Conservation (phyloP, 2,113 vertebrate genomes). For the Pachypanchax playfairii region DNA sequence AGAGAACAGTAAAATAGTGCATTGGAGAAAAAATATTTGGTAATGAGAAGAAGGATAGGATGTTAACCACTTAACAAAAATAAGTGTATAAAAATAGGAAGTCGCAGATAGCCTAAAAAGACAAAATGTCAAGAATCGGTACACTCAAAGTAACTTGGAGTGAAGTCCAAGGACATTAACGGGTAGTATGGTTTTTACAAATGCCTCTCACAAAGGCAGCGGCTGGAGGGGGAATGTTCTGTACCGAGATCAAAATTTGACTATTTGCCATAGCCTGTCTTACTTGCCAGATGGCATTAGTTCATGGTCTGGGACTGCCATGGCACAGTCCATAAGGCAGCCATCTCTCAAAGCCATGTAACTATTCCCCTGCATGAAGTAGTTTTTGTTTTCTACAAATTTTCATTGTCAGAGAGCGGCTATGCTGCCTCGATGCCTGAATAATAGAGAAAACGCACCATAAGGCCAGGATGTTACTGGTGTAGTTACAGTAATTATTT, state of each 20-base stretch:
- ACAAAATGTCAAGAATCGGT: background rate
- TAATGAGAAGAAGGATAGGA: constrained; percentile 36
- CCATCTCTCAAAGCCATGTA: constrained; percentile 69
- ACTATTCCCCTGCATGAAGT: constrained; percentile 59
- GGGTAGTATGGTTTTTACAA: background rate
- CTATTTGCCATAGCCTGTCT: constrained; percentile 52
- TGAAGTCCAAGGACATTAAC: background rate
- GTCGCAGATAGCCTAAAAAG: background rate
- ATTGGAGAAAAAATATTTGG: constrained; percentile 37
- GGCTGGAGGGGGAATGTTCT: background rate
- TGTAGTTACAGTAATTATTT: constrained; percentile 14
- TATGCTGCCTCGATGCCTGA: constrained; percentile 39
- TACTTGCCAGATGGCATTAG: constrained; percentile 68
- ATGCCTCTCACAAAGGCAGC: background rate
- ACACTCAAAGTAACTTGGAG: background rate
- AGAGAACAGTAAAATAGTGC: too few species aligned
- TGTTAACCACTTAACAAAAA: constrained; percentile 35
- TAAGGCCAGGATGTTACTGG: constrained; percentile 13
- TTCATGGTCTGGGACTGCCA: constrained; percentile 64
- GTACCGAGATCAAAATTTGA: constrained; percentile 42
- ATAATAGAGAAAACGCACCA: constrained; percentile 52
- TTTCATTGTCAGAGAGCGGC: constrained; percentile 54
- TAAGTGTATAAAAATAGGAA: background rate
- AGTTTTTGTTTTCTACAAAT: constrained; percentile 58
- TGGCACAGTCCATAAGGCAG: constrained; percentile 74